Percentiles rank a stretch among this genome's conserved stretches.
phyloP scores from a whole-genome alignment of 2,888 invertebrate species.

The Campopleginae sp. region DNA sequence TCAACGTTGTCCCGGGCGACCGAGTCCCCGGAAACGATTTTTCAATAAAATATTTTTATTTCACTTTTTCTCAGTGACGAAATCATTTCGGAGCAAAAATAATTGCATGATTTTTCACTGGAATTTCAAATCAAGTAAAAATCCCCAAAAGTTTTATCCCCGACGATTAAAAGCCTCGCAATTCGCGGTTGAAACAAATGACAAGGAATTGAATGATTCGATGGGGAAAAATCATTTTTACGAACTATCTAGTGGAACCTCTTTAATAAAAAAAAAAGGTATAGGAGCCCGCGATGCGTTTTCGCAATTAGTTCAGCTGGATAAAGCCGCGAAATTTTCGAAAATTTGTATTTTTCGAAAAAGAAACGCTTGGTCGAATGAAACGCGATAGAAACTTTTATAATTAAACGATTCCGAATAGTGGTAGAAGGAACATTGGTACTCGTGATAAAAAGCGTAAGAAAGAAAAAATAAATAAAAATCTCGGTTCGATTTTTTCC shows the following conservation, averaged over 20 bases:
- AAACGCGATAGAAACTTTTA: background rate
- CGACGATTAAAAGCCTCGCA: background rate
- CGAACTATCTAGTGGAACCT: background rate
- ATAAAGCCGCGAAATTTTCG: background rate
- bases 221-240: constrained; percentile 3
- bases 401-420: background rate
- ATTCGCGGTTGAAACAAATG: constrained; percentile 15
- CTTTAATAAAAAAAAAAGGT: background rate
- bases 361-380: background rate
- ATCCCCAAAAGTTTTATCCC: background rate
- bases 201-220: constrained; percentile 55
- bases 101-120: background rate
- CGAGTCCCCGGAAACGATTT: background rate
- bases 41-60: background rate
- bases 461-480: background rate
- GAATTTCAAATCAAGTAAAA: background rate
- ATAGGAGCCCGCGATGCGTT: background rate
- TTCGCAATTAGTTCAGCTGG: background rate
- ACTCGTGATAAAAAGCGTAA: constrained; percentile 8
- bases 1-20: background rate
- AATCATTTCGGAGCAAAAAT: background rate
- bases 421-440: background rate
- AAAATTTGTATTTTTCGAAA: constrained; percentile 5
- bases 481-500: constrained; percentile 16
- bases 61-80: no score